Conservation (phyloP, 2,113 vertebrate genomes). For the Phylloscopus trochilus region DNA sequence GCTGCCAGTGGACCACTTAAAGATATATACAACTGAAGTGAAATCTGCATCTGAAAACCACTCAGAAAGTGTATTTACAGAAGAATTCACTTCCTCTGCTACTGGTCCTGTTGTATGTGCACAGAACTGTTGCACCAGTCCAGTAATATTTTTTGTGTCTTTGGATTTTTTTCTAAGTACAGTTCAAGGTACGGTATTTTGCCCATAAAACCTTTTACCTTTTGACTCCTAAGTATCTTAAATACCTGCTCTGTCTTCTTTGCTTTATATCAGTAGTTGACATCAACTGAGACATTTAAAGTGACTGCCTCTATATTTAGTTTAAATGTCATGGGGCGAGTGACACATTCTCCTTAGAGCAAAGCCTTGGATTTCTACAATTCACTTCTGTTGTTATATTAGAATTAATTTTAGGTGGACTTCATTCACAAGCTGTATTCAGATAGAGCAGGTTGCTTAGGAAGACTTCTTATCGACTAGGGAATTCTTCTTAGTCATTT, state of each 20-base stretch:
- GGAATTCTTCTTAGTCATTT: not conserved
- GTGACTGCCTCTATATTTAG: conserved; percentile 5
- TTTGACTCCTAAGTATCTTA: not conserved
- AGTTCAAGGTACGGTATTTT: not conserved
- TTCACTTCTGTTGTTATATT: not conserved
- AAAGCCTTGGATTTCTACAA: not conserved
- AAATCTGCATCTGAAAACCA: not conserved
- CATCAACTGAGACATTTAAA: conserved; percentile 3
- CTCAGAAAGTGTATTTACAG: not conserved
- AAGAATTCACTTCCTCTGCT: not conserved
- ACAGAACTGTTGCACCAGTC: not conserved
- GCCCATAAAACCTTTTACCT: not conserved
- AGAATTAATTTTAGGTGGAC: not conserved
- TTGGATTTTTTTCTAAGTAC: not conserved
- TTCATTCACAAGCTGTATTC: not conserved
- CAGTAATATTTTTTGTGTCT: not conserved
- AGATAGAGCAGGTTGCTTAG: not conserved
- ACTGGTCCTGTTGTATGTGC: not conserved
- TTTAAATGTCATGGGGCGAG: not conserved
- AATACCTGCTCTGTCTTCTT: not conserved
- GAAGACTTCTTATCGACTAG: not conserved
- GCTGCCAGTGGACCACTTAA: not conserved
- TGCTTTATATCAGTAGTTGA: not conserved
- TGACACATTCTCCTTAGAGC: not conserved
- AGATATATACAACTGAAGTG: not conserved